Base-by-base conservation (phyloP, 2,113 vertebrate species). In the Telmatochromis bifrenatus region DNA sequence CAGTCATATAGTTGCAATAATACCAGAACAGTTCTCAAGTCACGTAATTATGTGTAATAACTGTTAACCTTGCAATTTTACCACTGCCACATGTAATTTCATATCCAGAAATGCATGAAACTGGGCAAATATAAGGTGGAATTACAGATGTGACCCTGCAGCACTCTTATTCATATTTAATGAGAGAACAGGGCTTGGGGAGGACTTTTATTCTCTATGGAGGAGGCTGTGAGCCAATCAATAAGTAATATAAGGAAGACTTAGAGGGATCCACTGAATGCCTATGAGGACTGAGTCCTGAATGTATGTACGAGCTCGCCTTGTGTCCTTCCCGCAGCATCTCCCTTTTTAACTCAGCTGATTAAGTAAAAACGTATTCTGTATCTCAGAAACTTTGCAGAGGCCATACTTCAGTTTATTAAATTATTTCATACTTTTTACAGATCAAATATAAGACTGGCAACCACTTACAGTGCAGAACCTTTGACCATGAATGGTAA, bases 191-290 rank as follows among this genome's bases (percentile, higher is more conserved):
- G 37, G 42, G 73, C 55, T 81, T 17, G 9, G 42, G 82, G 68
- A 90, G 68, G 88, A 88, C 55, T 91, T 94, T 92, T 85, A 89
- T 94, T 92, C 93, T 91, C 86, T 58, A 79, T 47, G 81, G 77
- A 92, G 84, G 62, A 84, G 87, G 75, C 75, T 51, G 65, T 81
- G 81, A 87, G 79, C 73, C 65, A 90, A 95, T 95, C 95, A 95
- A 95, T 95, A 95, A 94, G 90, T 91, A 94, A 96, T 95, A 94
- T 92, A 89, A 79, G 73, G 56, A 89, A 89, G 94, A 92, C 94
- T 93, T 94, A 92, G 60, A 83, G 68, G 87, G 86, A 92, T 93
- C 68, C 77, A 79, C 80, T 51, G 56, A 68, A 84, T 15, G 37
- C 73, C 81, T 84, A 28, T 14, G 21, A 83, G 86, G 83, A 73